phyloP scores from a whole-genome alignment of 2,888 invertebrate genomes.

The Zhengitettix transpicula region DNA sequence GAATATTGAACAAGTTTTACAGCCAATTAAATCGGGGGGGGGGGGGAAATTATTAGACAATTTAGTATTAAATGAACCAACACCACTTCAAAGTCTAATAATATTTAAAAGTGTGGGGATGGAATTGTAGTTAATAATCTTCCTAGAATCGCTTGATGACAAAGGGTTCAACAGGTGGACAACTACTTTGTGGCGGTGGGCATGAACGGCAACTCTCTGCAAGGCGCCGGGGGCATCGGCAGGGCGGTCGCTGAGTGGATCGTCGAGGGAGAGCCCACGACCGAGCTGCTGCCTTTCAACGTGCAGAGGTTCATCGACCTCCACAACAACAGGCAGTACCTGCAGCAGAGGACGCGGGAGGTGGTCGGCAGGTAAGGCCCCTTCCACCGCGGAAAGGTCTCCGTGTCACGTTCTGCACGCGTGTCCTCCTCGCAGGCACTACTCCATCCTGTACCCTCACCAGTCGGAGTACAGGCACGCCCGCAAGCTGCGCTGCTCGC shows the following conservation, averaged over 20 bases:
- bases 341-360: constrained; percentile 45
- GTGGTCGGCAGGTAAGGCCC: constrained; percentile 35
- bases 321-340: constrained; percentile 43
- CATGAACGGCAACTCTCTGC: constrained; percentile 50
- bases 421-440: constrained; percentile 26
- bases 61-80: too few relatives aligned
- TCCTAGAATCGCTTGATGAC: too few relatives aligned
- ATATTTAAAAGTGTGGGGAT: too few relatives aligned
- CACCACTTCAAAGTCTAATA: too few relatives aligned
- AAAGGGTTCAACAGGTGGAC: constrained; percentile 35
- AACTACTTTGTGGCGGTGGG: constrained; percentile 60
- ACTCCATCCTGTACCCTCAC: constrained; percentile 36
- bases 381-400: too few relatives aligned
- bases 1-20: too few relatives aligned
- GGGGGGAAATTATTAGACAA: too few relatives aligned
- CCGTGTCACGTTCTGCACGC: too few relatives aligned
- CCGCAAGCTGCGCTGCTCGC: constrained; percentile 44
- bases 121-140: too few relatives aligned
- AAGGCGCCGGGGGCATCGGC: constrained; percentile 54
- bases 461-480: constrained; percentile 44
- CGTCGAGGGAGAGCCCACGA: constrained; percentile 42
- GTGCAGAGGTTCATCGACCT: constrained; percentile 47
- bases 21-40: too few relatives aligned
- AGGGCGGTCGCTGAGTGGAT: constrained; percentile 52
- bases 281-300: constrained; percentile 42